These are phyloP conservation scores for Gambelia wislizenii DNA, from an alignment of 2,797 vertebrate species.

Conservation along the genomic window DNA sequence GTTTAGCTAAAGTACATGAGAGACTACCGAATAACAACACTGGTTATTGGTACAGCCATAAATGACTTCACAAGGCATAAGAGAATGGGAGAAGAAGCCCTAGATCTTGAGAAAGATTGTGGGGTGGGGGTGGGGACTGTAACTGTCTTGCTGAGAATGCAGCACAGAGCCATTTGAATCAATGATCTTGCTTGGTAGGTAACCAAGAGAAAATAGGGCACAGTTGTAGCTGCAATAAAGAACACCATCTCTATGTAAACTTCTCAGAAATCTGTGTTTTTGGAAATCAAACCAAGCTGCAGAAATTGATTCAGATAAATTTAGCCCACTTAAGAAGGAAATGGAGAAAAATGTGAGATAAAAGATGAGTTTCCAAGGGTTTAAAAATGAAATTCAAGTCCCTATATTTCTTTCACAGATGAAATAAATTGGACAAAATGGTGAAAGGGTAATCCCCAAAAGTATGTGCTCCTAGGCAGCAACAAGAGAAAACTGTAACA, in stretches of 20 bases:
- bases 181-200: constrained; percentile 52
- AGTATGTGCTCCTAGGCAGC: too few relatives aligned
- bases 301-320: constrained; percentile 49
- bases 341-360: constrained; percentile 38
- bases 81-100: background rate
- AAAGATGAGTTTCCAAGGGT: constrained; percentile 31
- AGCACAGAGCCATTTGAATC: constrained; percentile 46
- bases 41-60: constrained; percentile 11
- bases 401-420: constrained; percentile 40
- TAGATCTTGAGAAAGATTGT: background rate
- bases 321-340: constrained; percentile 7
- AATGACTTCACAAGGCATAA: constrained; percentile 6
- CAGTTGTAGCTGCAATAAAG: constrained; percentile 65
- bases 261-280: constrained; percentile 52
- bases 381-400: constrained; percentile 39
- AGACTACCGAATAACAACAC: constrained; percentile 31
- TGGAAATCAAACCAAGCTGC: constrained; percentile 60
- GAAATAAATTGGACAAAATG: constrained; percentile 18
- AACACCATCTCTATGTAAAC: constrained; percentile 45
- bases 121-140: background rate
- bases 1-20: constrained; percentile 31
- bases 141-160: constrained; percentile 30
- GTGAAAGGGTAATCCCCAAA: background rate
- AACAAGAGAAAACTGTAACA: background rate
- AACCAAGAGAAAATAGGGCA: constrained; percentile 53